phyloP scores from a whole-genome alignment of 2,888 invertebrate genomes.

The Colostygia pectinataria region DNA sequence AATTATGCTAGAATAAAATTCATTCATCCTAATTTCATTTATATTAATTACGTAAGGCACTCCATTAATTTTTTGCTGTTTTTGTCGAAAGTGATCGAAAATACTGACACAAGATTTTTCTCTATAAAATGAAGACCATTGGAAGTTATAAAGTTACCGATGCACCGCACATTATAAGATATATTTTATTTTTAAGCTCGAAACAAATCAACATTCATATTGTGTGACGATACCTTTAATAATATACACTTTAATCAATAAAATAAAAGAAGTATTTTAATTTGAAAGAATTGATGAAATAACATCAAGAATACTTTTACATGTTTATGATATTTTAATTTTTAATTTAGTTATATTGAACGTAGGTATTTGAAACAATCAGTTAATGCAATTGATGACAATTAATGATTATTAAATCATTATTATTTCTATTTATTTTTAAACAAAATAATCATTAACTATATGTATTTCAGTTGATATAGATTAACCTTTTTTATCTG shows the following conservation, averaged over 20 bases:
- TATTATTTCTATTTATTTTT: too few relatives aligned
- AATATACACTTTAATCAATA: too few relatives aligned
- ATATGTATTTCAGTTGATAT: too few relatives aligned
- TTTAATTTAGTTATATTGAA: too few relatives aligned
- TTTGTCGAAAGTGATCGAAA: slow-evolving; percentile 72
- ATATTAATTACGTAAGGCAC: slow-evolving; percentile 83
- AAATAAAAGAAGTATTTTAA: too few relatives aligned
- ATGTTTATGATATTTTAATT: too few relatives aligned
- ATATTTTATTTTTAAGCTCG: slow-evolving; percentile 49
- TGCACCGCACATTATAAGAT: slow-evolving; percentile 56
- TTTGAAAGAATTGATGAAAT: too few relatives aligned
- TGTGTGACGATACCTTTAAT: slow-evolving; percentile 8
- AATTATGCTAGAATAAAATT: slow-evolving; percentile 82
- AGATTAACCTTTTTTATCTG: not conserved
- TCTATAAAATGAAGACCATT: slow-evolving; percentile 73
- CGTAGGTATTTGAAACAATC: too few relatives aligned
- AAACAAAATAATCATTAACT: too few relatives aligned
- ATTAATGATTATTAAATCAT: too few relatives aligned
- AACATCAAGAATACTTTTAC: too few relatives aligned
- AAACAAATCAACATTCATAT: slow-evolving; percentile 37
- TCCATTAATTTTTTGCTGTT: slow-evolving; percentile 79
- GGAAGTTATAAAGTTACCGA: slow-evolving; percentile 68
- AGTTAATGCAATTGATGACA: too few relatives aligned
- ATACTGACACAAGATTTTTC: slow-evolving; percentile 59
- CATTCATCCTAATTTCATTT: slow-evolving; percentile 79